Evolutionary conservation across 2,113 vertebrate genomes (phyloP).

Genomic region (Ploceus nigricollis): DNA sequence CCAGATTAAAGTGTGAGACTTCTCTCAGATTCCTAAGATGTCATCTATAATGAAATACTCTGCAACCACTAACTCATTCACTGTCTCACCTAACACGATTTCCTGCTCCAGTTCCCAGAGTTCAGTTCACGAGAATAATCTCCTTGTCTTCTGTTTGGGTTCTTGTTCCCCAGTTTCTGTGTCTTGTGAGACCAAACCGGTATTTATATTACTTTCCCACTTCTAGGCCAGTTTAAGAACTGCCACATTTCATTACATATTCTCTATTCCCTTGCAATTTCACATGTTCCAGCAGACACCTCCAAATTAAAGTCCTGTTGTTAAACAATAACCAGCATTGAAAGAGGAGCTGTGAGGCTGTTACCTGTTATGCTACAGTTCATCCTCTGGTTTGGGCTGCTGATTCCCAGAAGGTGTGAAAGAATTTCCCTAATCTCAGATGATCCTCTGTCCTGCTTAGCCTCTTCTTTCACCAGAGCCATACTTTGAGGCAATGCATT

Average conservation of each 20-base stretch:
- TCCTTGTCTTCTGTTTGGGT: neutral
- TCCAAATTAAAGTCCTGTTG: neutral
- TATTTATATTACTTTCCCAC: neutral
- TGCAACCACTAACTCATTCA: neutral
- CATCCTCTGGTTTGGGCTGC: neutral
- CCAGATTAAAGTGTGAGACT: neutral
- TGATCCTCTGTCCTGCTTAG: neutral
- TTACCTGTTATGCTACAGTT: neutral
- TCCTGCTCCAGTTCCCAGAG: conserved; percentile 11
- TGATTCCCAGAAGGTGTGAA: neutral
- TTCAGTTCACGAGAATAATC: neutral
- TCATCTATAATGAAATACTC: neutral
- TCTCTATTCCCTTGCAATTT: neutral
- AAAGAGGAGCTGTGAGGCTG: neutral
- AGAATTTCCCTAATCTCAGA: neutral
- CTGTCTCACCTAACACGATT: neutral
- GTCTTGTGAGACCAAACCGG: neutral
- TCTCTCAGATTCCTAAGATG: neutral
- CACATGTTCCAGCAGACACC: neutral
- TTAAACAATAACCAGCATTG: neutral
- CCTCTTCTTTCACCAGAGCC: neutral
- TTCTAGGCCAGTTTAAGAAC: neutral
- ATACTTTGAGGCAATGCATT: neutral
- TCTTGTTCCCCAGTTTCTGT: neutral
- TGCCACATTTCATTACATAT: neutral